Evolutionary conservation across 2,113 vertebrate species (phyloP).

Genomic region (Scytalopus superciliaris): DNA sequence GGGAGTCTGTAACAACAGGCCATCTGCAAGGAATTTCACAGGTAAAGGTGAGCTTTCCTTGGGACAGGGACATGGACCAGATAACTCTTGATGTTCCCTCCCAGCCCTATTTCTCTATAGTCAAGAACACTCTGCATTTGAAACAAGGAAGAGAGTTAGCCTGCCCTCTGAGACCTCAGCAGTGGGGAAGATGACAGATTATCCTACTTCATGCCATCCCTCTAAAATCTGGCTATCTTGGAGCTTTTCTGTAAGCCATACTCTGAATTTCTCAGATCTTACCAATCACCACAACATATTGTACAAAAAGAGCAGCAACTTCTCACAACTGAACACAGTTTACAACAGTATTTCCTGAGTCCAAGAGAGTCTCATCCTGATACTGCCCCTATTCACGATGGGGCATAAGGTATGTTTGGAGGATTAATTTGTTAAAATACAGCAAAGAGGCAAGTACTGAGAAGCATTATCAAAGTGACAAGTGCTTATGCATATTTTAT

Average conservation of each 20-base stretch:
- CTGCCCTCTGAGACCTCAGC: background rate
- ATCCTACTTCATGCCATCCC: background rate
- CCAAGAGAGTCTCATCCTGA: fast-evolving
- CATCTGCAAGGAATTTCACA: background rate
- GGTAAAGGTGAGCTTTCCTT: background rate
- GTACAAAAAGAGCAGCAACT: background rate
- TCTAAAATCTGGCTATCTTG: background rate
- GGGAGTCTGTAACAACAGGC: background rate
- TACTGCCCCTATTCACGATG: background rate
- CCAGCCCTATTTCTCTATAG: background rate
- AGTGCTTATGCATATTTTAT: slow-evolving; percentile 65
- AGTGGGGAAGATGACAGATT: background rate
- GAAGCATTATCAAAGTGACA: background rate
- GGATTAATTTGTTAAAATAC: slow-evolving; percentile 13
- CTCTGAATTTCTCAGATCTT: background rate
- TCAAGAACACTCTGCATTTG: background rate
- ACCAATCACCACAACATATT: background rate
- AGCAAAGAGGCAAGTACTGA: background rate
- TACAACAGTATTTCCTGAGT: background rate
- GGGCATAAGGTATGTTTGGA: background rate
- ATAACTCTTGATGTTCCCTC: background rate
- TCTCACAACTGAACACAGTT: background rate
- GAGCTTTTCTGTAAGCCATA: background rate
- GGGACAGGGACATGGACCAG: background rate
- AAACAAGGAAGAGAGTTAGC: background rate